Evolutionary conservation across 37 sponge, comb jelly and placozoan genomes (phyloP).

Genomic region (Diacarnus erythraeanus): DNA sequence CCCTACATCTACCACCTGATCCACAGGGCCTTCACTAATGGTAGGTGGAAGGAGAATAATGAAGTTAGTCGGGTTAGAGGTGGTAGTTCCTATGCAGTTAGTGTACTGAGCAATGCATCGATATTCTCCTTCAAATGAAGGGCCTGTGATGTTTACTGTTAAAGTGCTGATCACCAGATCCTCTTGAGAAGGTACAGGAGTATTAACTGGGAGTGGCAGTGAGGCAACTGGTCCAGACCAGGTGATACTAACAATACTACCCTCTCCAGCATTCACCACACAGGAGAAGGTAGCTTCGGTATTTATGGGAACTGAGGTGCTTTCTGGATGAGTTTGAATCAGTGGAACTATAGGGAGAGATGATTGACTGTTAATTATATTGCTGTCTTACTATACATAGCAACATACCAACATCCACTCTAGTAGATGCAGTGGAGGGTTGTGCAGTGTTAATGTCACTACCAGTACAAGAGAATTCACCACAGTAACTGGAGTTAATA

Average conservation of each 20-base stretch:
- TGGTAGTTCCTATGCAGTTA: neutral
- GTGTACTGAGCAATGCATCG: neutral
- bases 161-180: neutral
- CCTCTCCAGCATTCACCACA: constrained; percentile 14
- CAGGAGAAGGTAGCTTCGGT: constrained; percentile 25
- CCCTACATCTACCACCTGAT: neutral
- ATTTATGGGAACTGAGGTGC: neutral
- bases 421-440: neutral
- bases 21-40: neutral
- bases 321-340: neutral
- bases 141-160: neutral
- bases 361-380: too few species aligned
- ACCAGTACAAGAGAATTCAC: constrained; percentile 17
- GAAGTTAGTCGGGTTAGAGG: neutral
- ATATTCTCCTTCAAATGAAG: neutral
- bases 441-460: neutral
- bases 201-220: neutral
- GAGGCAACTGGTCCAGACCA: constrained; percentile 24
- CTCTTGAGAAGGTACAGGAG: neutral
- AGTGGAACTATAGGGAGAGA: neutral
- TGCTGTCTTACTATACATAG: neutral
- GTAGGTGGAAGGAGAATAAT: neutral
- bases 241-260: neutral
- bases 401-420: constrained; percentile 7
- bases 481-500: constrained; percentile 12